Evolutionary conservation across 1,140 invertebrate genomes (phyloP).

Genomic region (Drosophila persimilis): DNA sequence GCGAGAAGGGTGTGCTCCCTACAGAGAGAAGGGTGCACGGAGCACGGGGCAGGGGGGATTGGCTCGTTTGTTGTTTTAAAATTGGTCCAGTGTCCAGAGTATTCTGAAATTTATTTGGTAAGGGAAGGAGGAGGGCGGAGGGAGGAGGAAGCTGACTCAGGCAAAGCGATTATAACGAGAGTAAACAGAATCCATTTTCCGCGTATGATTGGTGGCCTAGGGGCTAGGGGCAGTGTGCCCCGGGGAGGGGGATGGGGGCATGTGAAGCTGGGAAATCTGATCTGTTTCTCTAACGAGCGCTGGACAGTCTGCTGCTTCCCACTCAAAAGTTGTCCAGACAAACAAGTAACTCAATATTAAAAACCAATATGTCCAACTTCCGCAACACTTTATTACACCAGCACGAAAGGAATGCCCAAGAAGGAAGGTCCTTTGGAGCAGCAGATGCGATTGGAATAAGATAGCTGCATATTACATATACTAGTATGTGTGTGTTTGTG

Average conservation of each 20-base stretch:
- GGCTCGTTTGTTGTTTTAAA: slow-evolving; percentile 72
- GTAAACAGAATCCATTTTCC: slow-evolving; percentile 80
- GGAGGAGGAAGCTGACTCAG: slow-evolving; percentile 60
- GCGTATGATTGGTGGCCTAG: slow-evolving; percentile 71
- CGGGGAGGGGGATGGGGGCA: background rate
- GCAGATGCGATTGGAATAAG: slow-evolving; percentile 36
- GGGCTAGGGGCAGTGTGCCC: background rate
- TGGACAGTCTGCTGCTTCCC: slow-evolving; percentile 22
- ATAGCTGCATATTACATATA: slow-evolving; percentile 50
- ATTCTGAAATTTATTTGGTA: slow-evolving; percentile 68
- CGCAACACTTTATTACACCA: slow-evolving; percentile 57
- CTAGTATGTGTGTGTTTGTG: background rate
- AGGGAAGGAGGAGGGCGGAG: slow-evolving; percentile 15
- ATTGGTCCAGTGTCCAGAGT: slow-evolving; percentile 33
- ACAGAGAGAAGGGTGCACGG: background rate
- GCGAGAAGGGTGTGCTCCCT: too few relatives aligned
- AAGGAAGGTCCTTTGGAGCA: slow-evolving; percentile 1
- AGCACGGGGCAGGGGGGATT: background rate
- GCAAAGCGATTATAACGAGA: slow-evolving; percentile 76
- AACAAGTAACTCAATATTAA: slow-evolving; percentile 80
- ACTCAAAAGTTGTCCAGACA: slow-evolving; percentile 49
- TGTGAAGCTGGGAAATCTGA: slow-evolving; percentile 32
- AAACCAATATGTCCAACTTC: slow-evolving; percentile 72
- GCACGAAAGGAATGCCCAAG: background rate
- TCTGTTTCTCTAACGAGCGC: slow-evolving; percentile 40